These are phyloP conservation scores for Lithobates pipiens DNA, from an alignment of 2,797 vertebrate species.

Conservation along the genomic window DNA sequence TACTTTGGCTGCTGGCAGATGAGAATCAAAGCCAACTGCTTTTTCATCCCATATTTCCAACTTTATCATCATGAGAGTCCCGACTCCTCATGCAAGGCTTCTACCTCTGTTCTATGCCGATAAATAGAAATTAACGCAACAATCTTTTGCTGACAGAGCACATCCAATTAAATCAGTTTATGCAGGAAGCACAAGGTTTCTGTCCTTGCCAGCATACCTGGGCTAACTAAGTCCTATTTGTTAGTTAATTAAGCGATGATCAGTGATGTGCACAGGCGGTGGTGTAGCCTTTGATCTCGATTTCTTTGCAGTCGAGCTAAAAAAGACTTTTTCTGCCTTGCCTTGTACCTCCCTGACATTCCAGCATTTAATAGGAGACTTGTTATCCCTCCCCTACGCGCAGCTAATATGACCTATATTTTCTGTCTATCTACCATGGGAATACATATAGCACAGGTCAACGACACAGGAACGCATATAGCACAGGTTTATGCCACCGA, in stretches of 20 bases:
- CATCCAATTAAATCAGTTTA: constrained; percentile 32
- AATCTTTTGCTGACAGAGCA: constrained; percentile 27
- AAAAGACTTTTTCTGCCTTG: constrained; percentile 6
- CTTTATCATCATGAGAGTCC: background rate
- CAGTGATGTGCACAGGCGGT: constrained; percentile 16
- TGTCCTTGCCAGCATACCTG: constrained; percentile 1
- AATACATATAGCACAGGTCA: constrained; percentile 9
- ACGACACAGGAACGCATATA: background rate
- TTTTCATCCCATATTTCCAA: no score
- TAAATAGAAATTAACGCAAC: background rate
- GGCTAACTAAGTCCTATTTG: constrained; percentile 30
- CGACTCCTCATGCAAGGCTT: background rate
- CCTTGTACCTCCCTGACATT: constrained; percentile 31
- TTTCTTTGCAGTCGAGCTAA: constrained; percentile 16
- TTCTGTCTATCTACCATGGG: background rate
- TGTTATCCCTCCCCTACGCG: background rate
- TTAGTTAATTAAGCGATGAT: constrained; percentile 50
- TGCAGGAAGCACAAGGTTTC: background rate
- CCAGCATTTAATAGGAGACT: constrained; percentile 22
- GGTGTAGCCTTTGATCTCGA: constrained; percentile 39
- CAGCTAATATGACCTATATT: constrained; percentile 6
- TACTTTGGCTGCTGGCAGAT: no score
- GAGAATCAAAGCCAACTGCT: no score
- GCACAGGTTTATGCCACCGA: no score
- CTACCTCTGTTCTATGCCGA: background rate